Evolutionary conservation across 2,113 vertebrate species (phyloP).

Genomic region (Oreotrochilus melanogaster): DNA sequence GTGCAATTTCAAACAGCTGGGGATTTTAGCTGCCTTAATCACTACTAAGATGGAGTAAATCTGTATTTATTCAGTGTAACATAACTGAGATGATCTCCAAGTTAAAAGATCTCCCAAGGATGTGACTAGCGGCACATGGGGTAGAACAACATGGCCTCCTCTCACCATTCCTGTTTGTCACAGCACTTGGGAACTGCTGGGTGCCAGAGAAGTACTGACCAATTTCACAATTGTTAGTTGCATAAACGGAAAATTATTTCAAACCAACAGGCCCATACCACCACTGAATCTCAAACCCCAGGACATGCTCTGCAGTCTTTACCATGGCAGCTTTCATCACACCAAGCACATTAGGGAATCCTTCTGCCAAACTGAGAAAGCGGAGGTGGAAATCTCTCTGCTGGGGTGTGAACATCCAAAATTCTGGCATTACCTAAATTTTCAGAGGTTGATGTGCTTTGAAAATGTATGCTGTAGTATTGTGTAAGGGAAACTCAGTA

Average conservation of each 20-base stretch:
- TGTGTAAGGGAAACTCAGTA: neutral
- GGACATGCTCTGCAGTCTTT: neutral
- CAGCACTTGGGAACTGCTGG: neutral
- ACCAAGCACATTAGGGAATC: neutral
- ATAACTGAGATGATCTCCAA: neutral
- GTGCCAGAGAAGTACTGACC: neutral
- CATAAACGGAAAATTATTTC: neutral
- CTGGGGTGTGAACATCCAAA: neutral
- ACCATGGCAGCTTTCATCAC: constrained; percentile 23
- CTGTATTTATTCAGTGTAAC: neutral
- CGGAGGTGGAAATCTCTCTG: neutral
- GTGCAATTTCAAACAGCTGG: neutral
- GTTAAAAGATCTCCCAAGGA: neutral
- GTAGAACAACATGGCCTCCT: neutral
- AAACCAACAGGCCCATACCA: neutral
- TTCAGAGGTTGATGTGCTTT: neutral
- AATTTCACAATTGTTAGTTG: neutral
- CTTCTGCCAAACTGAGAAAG: constrained; percentile 24
- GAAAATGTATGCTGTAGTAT: neutral
- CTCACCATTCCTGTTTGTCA: neutral
- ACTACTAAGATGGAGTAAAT: neutral
- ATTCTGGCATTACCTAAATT: neutral
- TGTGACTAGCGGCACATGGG: neutral
- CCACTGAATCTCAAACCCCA: accelerated
- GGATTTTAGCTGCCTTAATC: neutral